phyloP scores from a whole-genome alignment of 2,113 vertebrate genomes.

The Syngnathus typhle region DNA sequence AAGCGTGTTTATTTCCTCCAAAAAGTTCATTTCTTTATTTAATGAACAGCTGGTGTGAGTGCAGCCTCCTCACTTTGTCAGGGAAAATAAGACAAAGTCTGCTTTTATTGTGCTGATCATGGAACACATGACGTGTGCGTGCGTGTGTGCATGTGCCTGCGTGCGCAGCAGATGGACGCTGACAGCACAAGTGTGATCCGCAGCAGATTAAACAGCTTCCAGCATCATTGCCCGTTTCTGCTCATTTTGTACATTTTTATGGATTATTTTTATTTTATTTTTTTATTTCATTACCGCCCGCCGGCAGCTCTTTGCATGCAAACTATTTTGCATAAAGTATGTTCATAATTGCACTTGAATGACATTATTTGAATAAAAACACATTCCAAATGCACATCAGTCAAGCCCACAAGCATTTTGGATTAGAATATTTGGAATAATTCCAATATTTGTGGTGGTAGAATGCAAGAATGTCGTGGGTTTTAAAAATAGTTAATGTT shows the following conservation, averaged over 20 bases:
- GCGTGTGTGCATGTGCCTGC: constrained; percentile 9
- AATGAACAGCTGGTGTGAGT: constrained; percentile 8
- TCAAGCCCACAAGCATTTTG: neutral
- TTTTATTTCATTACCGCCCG: neutral
- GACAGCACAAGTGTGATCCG: constrained; percentile 37
- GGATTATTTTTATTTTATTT: neutral
- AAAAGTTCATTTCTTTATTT: neutral
- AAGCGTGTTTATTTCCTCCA: neutral
- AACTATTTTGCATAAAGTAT: neutral
- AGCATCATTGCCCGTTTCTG: constrained; percentile 19
- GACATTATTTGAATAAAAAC: neutral
- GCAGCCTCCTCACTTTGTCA: constrained; percentile 9
- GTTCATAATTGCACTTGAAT: neutral
- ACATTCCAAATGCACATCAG: neutral
- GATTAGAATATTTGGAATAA: neutral
- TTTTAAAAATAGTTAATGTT: neutral
- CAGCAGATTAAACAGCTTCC: constrained; percentile 32
- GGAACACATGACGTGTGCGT: neutral
- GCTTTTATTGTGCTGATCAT: constrained; percentile 21
- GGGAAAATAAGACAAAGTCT: constrained; percentile 2
- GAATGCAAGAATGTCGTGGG: neutral
- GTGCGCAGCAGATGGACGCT: constrained; percentile 35
- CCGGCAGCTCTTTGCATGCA: neutral
- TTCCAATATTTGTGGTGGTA: neutral
- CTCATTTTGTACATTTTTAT: constrained; percentile 19